These are phyloP conservation scores for Chymomyza costata DNA, from an alignment of 1,140 invertebrate genomes.

Conservation along the genomic window DNA sequence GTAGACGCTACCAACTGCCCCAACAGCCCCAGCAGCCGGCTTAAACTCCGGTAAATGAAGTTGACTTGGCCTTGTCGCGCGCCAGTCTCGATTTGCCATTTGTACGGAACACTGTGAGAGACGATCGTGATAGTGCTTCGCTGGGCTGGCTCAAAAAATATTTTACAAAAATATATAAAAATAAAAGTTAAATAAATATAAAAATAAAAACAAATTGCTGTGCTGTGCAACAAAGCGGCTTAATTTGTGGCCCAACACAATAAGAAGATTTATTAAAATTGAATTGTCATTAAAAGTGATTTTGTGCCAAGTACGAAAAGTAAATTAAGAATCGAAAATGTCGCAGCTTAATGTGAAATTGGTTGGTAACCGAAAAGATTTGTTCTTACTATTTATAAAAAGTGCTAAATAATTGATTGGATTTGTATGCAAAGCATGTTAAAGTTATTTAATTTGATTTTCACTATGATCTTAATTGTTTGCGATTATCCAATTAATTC, in stretches of 20 bases:
- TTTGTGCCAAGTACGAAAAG: constrained; percentile 25
- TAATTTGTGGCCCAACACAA: constrained; percentile 19
- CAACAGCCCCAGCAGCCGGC: too few species aligned
- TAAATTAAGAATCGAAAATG: constrained; percentile 39
- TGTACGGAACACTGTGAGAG: constrained; percentile 38
- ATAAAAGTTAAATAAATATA: background rate
- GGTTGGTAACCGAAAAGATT: too few species aligned
- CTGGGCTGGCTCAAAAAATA: too few species aligned
- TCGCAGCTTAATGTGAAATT: constrained; percentile 28
- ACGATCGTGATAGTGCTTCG: too few species aligned
- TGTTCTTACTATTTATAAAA: too few species aligned
- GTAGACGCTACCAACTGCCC: too few species aligned
- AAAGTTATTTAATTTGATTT: too few species aligned
- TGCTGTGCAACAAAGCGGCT: constrained; percentile 43
- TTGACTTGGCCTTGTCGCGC: constrained; percentile 59
- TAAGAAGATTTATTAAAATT: constrained; percentile 24
- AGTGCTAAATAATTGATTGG: too few species aligned
- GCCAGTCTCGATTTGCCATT: constrained; percentile 56
- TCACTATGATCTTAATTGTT: too few species aligned
- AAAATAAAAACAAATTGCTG: constrained; percentile 15
- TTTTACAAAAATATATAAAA: constrained; percentile 16
- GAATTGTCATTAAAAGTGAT: constrained; percentile 25
- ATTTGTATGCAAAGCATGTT: too few species aligned
- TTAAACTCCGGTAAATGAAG: constrained; percentile 48
- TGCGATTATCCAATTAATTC: too few species aligned